These are phyloP conservation scores for Trachelus troglodyta DNA, from an alignment of 2,888 invertebrate genomes.

Conservation along the genomic window DNA sequence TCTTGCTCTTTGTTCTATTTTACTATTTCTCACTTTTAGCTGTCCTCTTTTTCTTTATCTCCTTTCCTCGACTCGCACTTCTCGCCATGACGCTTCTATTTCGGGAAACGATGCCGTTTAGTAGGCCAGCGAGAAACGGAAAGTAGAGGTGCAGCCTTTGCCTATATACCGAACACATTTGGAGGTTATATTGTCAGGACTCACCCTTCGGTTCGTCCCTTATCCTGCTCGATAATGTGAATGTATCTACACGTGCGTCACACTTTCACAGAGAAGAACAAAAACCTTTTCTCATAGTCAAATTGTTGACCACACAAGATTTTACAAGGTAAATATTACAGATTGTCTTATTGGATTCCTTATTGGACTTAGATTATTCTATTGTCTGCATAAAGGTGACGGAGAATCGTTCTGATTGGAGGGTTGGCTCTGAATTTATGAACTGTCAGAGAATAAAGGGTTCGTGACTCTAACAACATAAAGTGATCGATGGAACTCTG, in stretches of 20 bases:
- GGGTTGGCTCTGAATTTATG: not conserved
- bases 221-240: not conserved
- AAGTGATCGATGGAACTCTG: not conserved
- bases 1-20: slow-evolving; percentile 3
- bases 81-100: slow-evolving; percentile 38
- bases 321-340: not conserved
- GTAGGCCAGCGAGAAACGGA: slow-evolving; percentile 47
- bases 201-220: not conserved
- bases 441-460: not conserved
- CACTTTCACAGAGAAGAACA: not conserved
- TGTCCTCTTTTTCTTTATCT: not conserved
- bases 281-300: not conserved
- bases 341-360: not conserved
- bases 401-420: not conserved
- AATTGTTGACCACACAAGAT: not conserved
- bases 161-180: slow-evolving; percentile 28
- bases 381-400: not conserved
- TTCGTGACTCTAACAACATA: not conserved
- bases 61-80: not conserved
- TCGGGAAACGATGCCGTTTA: slow-evolving; percentile 36
- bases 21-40: not conserved
- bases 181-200: slow-evolving; percentile 9
- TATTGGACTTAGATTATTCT: not conserved
- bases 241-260: not conserved
- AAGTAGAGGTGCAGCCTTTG: slow-evolving; percentile 35